Percentiles rank a stretch among this genome's conserved stretches.
Conservation (phyloP, 2,888 invertebrate genomes). For the Drosophila quasianomalipes region DNA sequence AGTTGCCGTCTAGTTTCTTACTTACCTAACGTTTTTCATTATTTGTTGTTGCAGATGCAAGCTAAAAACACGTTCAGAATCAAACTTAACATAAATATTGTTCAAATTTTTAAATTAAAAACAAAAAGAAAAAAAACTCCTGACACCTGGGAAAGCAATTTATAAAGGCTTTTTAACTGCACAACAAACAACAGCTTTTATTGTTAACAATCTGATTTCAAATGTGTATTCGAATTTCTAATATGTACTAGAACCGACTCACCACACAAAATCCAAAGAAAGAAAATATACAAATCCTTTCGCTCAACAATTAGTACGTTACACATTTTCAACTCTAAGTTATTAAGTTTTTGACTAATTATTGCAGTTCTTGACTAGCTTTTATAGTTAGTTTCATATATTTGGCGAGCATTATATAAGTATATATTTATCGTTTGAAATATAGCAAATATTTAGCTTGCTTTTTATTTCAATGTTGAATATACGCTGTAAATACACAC, state of each 20-base stretch:
- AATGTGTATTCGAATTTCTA: constrained; percentile 17
- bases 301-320: constrained; percentile 14
- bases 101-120: background rate
- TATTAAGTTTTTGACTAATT: constrained; percentile 40
- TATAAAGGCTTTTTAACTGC: constrained; percentile 56
- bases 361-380: constrained; percentile 34
- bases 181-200: constrained; percentile 25
- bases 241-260: constrained; percentile 73
- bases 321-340: constrained; percentile 21
- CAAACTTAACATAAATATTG: background rate
- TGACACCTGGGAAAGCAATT: background rate
- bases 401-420: constrained; percentile 56
- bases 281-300: constrained; percentile 22
- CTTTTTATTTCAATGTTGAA: constrained; percentile 59
- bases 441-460: constrained; percentile 53
- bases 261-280: constrained; percentile 84
- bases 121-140: background rate
- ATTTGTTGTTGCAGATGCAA: constrained; percentile 4
- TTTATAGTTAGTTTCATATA: constrained; percentile 39
- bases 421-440: constrained; percentile 14
- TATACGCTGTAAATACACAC: constrained; percentile 77
- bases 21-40: constrained; percentile 15
- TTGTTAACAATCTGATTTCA: constrained; percentile 2
- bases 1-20: constrained; percentile 29
- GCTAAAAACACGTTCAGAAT: background rate